Evolutionary conservation across 2,113 vertebrate genomes (phyloP).

Genomic region (Leuciscus idus): DNA sequence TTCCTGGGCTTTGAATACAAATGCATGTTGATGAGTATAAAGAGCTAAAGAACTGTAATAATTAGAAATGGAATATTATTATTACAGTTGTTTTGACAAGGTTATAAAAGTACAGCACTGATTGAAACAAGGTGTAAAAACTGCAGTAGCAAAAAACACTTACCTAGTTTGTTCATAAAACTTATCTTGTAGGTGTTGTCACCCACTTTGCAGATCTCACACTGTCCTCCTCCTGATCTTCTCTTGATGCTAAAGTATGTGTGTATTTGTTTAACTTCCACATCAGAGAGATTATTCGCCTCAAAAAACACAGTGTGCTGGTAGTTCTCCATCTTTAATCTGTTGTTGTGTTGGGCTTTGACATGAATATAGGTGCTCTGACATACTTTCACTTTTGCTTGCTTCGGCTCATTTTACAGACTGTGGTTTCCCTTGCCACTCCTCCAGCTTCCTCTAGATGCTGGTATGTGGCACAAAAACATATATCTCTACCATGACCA

Average conservation of each 20-base stretch:
- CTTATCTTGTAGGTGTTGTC: constrained; percentile 57
- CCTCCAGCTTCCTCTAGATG: neutral
- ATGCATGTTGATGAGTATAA: neutral
- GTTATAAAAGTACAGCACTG: neutral
- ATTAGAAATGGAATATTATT: neutral
- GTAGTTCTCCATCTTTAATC: constrained; percentile 19
- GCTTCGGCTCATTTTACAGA: neutral
- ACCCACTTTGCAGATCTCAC: constrained; percentile 53
- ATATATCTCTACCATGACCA: too few species aligned
- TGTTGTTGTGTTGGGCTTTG: neutral
- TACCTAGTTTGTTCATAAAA: constrained; percentile 63
- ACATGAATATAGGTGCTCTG: neutral
- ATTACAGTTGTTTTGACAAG: neutral
- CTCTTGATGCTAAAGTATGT: constrained; percentile 62
- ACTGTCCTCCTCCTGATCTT: constrained; percentile 67
- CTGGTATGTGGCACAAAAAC: neutral
- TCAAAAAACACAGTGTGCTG: constrained; percentile 63
- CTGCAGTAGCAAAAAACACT: neutral
- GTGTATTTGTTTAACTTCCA: constrained; percentile 52
- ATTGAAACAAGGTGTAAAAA: neutral
- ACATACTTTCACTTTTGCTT: constrained; percentile 33
- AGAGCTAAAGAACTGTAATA: neutral
- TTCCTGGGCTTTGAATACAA: constrained; percentile 57
- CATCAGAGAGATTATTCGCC: constrained; percentile 48
- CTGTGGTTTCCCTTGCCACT: neutral